These are phyloP conservation scores for Ploceus nigricollis DNA, from an alignment of 2,113 vertebrate species.

Conservation along the genomic window DNA sequence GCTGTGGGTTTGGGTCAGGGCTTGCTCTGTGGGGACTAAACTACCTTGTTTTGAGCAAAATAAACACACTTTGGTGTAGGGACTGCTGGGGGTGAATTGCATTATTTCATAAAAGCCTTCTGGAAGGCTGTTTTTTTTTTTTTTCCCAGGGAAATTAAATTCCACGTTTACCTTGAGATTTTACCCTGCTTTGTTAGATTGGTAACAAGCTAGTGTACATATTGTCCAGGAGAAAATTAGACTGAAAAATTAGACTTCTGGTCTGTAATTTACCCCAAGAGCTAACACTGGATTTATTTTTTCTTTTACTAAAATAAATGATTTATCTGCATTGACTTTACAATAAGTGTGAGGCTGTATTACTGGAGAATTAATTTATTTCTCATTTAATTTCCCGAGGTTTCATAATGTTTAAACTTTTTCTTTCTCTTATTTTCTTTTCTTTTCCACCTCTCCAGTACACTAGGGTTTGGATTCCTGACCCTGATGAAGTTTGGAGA, in stretches of 20 bases:
- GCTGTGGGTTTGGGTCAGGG: neutral
- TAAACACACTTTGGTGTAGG: fast-evolving
- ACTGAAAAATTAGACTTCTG: neutral
- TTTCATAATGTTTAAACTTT: neutral
- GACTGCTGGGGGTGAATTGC: neutral
- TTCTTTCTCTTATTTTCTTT: neutral
- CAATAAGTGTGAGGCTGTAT: neutral
- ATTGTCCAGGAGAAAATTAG: neutral
- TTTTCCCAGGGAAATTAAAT: neutral
- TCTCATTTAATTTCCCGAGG: neutral
- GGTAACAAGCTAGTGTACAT: neutral
- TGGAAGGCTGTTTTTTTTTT: neutral
- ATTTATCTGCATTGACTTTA: neutral
- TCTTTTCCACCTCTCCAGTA: conserved; percentile 68
- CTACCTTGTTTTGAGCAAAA: neutral
- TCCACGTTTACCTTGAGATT: neutral
- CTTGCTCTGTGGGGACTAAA: neutral
- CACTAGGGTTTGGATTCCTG: conserved; percentile 94
- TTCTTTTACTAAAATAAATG: neutral
- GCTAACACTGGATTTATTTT: neutral
- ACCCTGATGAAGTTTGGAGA: conserved; percentile 89
- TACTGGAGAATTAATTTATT: neutral
- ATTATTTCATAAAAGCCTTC: neutral
- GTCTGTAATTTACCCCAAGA: neutral
- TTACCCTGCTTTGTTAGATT: neutral